Evolutionary conservation across 2,797 vertebrate genomes (phyloP), one percentile per base, ranked within the genome.

Genomic region (Eulemur rubriventer): DNA sequence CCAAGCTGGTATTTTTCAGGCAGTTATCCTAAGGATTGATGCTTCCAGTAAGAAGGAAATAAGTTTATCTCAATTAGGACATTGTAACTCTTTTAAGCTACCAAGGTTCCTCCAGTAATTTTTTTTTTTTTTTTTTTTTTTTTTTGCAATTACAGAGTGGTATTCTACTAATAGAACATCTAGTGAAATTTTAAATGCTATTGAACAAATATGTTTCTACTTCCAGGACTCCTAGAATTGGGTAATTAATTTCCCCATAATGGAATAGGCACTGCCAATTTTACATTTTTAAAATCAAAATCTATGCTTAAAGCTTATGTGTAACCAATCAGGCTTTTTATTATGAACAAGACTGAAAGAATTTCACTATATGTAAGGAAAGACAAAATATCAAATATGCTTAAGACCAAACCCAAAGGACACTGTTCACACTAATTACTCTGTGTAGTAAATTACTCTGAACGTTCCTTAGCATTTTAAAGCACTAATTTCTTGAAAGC

Each of bases 231-330:
- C 59, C 43, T 93, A 75, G 30, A 89, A 79, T 24, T 89, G 33
- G 76, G 26, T 50, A 76, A 79, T 79, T 46, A 73, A 89, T 86
- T 97, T 90, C 22, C 72, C 14, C 41, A 1, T 84, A 41, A 83
- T 50, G 16, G 20, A 69, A 13, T 43, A 94, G 6, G 26, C 30
- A 75, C 14, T 26, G 38, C 22, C 26, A 96, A 75, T 81, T 89
- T 85, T 75, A 85, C 43, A 96, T 70, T 96, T 93, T 94, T 61
- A 82, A 84, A 3, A 84, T 57, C 13, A n/a, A 95, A 96, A 75
- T 73, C 33, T 73, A 57, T 73, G 9, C 79, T 65, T 65, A 89
- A 97, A 57, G 26, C 22, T 4, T 35, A 87, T 65, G 24, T 63
- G 26, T 78, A 55, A 85, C 50, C 41, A 90, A 24, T 17, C 63